A percentile compares a stretch with the other conserved stretches of the same genome.
Conservation (phyloP, 1,140 invertebrate species). For the Dufourea novaeangliae region DNA sequence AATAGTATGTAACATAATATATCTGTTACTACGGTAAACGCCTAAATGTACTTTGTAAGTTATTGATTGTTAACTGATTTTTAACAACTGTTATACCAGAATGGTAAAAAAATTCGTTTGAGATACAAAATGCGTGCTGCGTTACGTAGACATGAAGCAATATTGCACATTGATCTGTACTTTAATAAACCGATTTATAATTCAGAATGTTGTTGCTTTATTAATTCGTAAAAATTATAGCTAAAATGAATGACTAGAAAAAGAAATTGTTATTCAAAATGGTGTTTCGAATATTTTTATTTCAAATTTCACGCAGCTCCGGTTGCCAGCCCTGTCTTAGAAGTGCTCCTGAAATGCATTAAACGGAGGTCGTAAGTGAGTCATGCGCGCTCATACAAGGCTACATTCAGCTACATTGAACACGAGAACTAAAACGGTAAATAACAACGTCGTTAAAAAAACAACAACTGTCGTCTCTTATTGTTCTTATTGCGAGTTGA, state of each 20-base stretch:
- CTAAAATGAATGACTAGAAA: background rate
- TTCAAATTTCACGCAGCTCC: background rate
- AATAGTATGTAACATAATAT: background rate
- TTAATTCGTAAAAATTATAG: background rate
- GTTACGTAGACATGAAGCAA: background rate
- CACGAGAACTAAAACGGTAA: conserved; percentile 44
- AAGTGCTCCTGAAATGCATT: background rate
- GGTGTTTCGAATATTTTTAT: background rate
- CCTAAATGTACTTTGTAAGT: background rate
- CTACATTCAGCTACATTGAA: background rate
- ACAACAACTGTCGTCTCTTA: background rate
- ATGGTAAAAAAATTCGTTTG: background rate
- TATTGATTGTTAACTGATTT: background rate
- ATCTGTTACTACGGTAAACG: background rate
- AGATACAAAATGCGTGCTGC: background rate
- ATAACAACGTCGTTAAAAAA: conserved; percentile 29
- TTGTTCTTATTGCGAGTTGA: background rate
- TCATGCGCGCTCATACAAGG: conserved; percentile 39
- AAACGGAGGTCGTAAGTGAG: conserved; percentile 29
- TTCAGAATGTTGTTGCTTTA: background rate
- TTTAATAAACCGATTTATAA: conserved; percentile 3
- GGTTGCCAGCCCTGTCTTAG: conserved; percentile 17
- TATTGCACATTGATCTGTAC: background rate
- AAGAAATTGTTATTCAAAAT: background rate
- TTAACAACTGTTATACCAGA: background rate